A percentile compares a stretch with the other conserved stretches of the same genome.
Conservation (phyloP, 2,888 invertebrate genomes). For the Protonemura montana region DNA sequence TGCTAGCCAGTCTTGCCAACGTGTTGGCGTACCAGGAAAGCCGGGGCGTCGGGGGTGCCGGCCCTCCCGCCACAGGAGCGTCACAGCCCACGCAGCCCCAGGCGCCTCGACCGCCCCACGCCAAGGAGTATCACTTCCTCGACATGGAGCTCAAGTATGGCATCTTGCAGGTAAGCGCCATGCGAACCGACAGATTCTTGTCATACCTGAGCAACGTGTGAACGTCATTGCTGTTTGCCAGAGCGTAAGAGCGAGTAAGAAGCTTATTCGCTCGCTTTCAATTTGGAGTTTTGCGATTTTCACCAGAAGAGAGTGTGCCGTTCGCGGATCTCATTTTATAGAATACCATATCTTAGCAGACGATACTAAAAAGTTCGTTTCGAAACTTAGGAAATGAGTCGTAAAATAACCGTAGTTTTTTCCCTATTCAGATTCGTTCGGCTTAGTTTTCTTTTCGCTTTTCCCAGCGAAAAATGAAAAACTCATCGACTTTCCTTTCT, state of each 20-base stretch:
- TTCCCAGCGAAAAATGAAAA: too few species aligned
- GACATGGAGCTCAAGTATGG: constrained; percentile 95
- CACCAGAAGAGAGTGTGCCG: background rate
- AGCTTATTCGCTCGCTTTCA: background rate
- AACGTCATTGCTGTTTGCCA: background rate
- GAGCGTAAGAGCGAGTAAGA: background rate
- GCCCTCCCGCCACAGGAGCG: constrained; percentile 55
- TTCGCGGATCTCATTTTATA: background rate
- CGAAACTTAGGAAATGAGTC: background rate
- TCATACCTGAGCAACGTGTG: background rate
- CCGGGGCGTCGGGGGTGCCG: constrained; percentile 56
- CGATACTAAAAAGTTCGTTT: background rate
- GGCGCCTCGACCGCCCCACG: constrained; percentile 67
- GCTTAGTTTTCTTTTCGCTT: too few species aligned
- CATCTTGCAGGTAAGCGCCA: constrained; percentile 78
- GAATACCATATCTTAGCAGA: background rate
- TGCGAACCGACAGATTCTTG: constrained; percentile 2
- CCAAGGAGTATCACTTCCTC: constrained; percentile 85
- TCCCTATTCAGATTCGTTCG: too few species aligned
- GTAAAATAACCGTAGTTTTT: background rate
- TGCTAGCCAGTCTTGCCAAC: constrained; percentile 88
- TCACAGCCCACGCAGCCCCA: constrained; percentile 56
- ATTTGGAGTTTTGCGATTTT: background rate
- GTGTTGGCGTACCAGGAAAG: constrained; percentile 83
- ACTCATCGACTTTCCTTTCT: too few species aligned